Base-by-base conservation (phyloP, 2,113 vertebrate species). In the Tiliqua scincoides region DNA sequence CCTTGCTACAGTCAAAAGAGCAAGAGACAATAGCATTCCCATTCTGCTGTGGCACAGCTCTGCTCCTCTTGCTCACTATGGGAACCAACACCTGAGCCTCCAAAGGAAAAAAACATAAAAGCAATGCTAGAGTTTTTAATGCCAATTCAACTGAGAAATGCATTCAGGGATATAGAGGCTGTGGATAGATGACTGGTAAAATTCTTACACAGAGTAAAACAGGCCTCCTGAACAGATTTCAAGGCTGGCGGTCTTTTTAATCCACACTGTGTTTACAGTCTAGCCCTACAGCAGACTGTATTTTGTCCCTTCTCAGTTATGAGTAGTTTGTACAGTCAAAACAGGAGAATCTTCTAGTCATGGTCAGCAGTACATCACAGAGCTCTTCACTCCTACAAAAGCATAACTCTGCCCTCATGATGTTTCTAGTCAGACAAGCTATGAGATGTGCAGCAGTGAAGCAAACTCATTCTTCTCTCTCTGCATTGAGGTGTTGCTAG, bases 71-170 rank as follows among this genome's bases (percentile, higher is more conserved):
- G 37, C 6, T n/a, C 25, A 17, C 78, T 87, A 54, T 27, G 18
- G 90, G 35, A 71, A n/a, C 40, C 72, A 76, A 76, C 52, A 27
- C 30, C n/a, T 35, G 11, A 48, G 57, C 37, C 72, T 35, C 61
- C 43, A 76, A 76, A 0, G 35, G 23, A 40, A n/a, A n/a, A n/a
- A n/a, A 37, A 52, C 54, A 59, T 79, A 23, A 92, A 79, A 91
- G 82, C 23, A 48, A 81, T 15, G 43, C 35, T 85, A 87, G 62
- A 57, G 82, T 59, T 75, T 82, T n/a, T 11, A 0, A 88, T 93
- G 71, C 30, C 52, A 77, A 88, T 86, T 91, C 82, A 93, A 78
- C 27, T 63, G 20, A 59, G 54, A 79, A 87, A 71, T 59, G 65
- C 37, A 85, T 88, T 87, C 62, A 67, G 23, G 52, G 76, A 48